phyloP scores from a whole-genome alignment of 2,113 vertebrate genomes.

The Toxostoma redivivum region DNA sequence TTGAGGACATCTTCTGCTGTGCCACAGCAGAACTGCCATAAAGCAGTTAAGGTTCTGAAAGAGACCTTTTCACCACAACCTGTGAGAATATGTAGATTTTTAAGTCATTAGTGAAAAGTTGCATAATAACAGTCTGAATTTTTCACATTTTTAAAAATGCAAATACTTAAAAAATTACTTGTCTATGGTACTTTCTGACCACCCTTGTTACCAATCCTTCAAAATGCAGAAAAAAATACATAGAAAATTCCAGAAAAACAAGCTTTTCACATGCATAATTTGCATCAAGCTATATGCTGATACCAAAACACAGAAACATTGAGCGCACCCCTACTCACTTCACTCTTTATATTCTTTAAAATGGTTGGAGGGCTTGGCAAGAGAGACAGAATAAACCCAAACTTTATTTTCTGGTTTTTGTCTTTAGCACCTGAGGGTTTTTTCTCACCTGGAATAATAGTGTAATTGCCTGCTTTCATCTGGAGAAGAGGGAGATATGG shows the following conservation, averaged over 20 bases:
- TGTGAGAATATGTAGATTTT: accelerated
- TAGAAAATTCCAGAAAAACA: background rate
- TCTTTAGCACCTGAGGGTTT: background rate
- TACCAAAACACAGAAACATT: background rate
- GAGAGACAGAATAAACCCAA: background rate
- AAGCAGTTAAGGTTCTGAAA: background rate
- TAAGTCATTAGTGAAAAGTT: background rate
- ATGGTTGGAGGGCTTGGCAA: background rate
- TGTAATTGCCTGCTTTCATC: constrained; percentile 83
- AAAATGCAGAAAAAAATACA: background rate
- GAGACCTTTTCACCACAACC: background rate
- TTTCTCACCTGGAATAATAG: constrained; percentile 83
- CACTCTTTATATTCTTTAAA: background rate
- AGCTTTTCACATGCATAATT: background rate
- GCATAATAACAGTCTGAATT: accelerated
- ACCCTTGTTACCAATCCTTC: background rate
- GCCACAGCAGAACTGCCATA: background rate
- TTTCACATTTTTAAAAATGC: background rate
- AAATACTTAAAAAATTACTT: background rate
- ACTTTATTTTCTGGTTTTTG: background rate
- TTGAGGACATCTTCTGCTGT: background rate
- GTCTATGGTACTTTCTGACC: background rate
- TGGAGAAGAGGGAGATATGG: constrained; percentile 80
- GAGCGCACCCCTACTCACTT: background rate
- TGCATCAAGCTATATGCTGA: background rate